A percentile compares a stretch with the other conserved stretches of the same genome.
Evolutionary conservation across 2,113 vertebrate species (phyloP).

Genomic region (Pangasianodon gigas): DNA sequence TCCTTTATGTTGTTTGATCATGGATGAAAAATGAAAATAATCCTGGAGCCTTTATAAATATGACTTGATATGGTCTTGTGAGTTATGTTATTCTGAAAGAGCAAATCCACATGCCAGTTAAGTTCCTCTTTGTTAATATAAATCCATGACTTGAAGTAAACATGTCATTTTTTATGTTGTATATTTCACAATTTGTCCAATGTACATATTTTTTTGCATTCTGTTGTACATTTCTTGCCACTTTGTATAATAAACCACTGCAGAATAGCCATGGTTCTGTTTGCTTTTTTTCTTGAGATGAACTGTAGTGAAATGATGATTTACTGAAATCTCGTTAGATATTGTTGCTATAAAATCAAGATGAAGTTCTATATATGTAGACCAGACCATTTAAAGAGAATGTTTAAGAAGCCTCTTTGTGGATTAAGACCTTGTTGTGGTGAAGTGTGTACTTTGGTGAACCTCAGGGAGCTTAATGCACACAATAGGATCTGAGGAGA

Average conservation of each 20-base stretch:
- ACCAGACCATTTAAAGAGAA: not conserved
- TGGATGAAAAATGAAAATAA: not conserved
- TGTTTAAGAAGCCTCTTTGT: not conserved
- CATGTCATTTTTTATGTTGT: not conserved
- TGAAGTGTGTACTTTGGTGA: not conserved
- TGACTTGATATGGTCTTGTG: not conserved
- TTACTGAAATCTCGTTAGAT: not conserved
- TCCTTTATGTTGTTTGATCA: not conserved
- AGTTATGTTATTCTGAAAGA: not conserved
- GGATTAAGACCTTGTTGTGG: not conserved
- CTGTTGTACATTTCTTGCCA: not conserved
- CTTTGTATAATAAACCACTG: conserved; percentile 1
- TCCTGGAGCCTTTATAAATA: not conserved
- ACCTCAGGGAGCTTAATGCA: not conserved
- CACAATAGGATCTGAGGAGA: not conserved
- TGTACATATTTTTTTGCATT: not conserved
- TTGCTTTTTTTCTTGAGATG: not conserved
- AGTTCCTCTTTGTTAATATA: not conserved
- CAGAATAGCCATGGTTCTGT: not conserved
- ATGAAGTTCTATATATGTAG: not conserved
- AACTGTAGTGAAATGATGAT: not conserved
- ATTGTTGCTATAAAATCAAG: not conserved
- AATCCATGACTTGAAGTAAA: conserved; percentile 2
- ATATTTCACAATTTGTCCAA: not conserved
- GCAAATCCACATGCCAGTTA: not conserved